These are phyloP conservation scores for Apocrypta bakeri DNA, from an alignment of 1,140 invertebrate genomes.

Conservation along the genomic window DNA sequence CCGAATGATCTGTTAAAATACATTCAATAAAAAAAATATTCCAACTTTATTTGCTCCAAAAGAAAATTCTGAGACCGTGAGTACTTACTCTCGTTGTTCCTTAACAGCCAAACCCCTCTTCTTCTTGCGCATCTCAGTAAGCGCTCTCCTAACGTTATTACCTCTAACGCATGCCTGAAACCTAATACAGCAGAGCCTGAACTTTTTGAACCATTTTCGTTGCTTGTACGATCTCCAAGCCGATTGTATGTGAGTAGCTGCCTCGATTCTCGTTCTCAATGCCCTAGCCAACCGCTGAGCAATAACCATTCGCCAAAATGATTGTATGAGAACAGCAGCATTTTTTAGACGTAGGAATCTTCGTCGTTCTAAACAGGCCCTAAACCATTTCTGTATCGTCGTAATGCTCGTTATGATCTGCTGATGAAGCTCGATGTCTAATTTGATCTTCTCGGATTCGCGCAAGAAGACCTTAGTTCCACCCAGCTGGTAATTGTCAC, in stretches of 20 bases:
- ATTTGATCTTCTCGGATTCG: slow-evolving; percentile 94
- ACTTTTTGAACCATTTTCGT: slow-evolving; percentile 80
- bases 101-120: slow-evolving; percentile 61
- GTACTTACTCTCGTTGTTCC: slow-evolving; percentile 74
- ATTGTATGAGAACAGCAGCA: slow-evolving; percentile 86
- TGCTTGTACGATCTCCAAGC: slow-evolving; percentile 82
- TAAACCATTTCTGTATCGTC: slow-evolving; percentile 93
- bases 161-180: slow-evolving; percentile 86
- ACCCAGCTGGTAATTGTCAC: slow-evolving; percentile 94
- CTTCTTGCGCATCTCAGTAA: slow-evolving; percentile 69
- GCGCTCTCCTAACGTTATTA: slow-evolving; percentile 75
- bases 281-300: slow-evolving; percentile 72
- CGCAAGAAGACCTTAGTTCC: slow-evolving; percentile 93
- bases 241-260: slow-evolving; percentile 85
- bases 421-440: slow-evolving; percentile 93
- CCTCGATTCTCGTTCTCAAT: slow-evolving; percentile 72
- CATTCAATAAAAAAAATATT: background rate
- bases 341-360: slow-evolving; percentile 84
- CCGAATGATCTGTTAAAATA: slow-evolving; percentile 75
- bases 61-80: background rate
- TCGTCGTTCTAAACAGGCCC: slow-evolving; percentile 85
- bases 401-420: slow-evolving; percentile 95
- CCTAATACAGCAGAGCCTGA: slow-evolving; percentile 76
- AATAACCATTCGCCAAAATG: slow-evolving; percentile 81
- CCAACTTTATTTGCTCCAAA: background rate